phyloP scores from a whole-genome alignment of 2,113 vertebrate species.

The Apteryx mantelli region DNA sequence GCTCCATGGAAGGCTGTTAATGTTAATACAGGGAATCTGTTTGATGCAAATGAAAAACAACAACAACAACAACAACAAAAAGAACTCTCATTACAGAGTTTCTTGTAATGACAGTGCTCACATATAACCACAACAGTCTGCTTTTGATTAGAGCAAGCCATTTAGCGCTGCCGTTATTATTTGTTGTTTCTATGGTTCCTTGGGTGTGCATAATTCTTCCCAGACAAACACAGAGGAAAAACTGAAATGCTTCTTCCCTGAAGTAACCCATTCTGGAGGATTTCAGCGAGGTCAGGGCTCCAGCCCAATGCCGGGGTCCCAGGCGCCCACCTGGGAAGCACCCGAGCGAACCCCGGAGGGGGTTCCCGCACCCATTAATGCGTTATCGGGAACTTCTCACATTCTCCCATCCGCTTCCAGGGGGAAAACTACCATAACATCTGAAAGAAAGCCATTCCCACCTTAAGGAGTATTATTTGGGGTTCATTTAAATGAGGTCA shows the following conservation, averaged over 20 bases:
- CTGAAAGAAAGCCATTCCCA: neutral
- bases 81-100: constrained; percentile 16
- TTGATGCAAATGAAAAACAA: constrained; percentile 33
- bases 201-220: neutral
- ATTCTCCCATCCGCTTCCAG: neutral
- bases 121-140: constrained; percentile 51
- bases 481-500: neutral
- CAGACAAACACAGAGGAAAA: neutral
- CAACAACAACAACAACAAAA: neutral
- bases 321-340: neutral
- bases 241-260: neutral
- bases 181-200: constrained; percentile 52
- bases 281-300: neutral
- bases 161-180: neutral
- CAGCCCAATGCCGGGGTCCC: neutral
- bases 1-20: neutral
- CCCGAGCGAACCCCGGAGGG: neutral
- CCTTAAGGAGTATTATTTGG: neutral
- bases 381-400: rapidly evolving
- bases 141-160: constrained; percentile 52
- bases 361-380: neutral
- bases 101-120: constrained; percentile 51
- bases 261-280: neutral
- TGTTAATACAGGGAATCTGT: constrained; percentile 15
- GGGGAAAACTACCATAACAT: rapidly evolving